A percentile compares a stretch with the other conserved stretches of the same genome.
These are phyloP conservation scores for Andrena chrysosceles DNA, from an alignment of 2,888 invertebrate genomes.

Conservation along the genomic window DNA sequence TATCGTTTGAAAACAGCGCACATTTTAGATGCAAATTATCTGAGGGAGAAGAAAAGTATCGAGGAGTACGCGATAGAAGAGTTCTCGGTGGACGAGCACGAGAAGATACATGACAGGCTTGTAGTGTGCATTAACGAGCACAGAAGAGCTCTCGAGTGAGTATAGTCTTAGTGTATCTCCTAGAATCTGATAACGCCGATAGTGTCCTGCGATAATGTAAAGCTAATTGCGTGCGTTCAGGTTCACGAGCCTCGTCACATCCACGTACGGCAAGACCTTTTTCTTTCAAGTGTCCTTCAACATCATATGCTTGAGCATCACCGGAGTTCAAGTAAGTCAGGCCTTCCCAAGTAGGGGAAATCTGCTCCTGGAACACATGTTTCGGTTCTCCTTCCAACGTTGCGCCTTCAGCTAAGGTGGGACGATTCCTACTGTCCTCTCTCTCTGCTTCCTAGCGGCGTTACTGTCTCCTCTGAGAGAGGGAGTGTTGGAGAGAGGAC, in stretches of 20 bases:
- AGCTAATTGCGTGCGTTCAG: background rate
- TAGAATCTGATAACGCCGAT: background rate
- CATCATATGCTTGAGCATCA: background rate
- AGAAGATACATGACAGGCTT: background rate
- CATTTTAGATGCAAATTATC: background rate
- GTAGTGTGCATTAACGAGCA: background rate
- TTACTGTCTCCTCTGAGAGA: too few relatives aligned
- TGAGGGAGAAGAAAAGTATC: background rate
- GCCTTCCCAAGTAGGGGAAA: too few relatives aligned
- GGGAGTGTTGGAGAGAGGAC: too few relatives aligned
- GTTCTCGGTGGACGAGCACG: background rate
- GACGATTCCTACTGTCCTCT: too few relatives aligned
- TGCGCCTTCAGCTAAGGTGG: too few relatives aligned
- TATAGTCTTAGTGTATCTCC: background rate
- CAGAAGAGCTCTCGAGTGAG: background rate
- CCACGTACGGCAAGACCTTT: background rate
- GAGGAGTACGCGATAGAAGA: background rate
- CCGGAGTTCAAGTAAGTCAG: background rate
- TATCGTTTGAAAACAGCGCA: background rate
- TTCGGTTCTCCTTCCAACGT: too few relatives aligned
- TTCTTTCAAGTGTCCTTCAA: background rate
- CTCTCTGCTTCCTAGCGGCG: too few relatives aligned
- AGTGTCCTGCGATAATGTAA: background rate
- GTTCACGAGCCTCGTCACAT: background rate
- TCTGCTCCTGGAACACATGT: too few relatives aligned